Evolutionary conservation across 2,888 invertebrate species (phyloP).

Genomic region (Lucinisca nassula): DNA sequence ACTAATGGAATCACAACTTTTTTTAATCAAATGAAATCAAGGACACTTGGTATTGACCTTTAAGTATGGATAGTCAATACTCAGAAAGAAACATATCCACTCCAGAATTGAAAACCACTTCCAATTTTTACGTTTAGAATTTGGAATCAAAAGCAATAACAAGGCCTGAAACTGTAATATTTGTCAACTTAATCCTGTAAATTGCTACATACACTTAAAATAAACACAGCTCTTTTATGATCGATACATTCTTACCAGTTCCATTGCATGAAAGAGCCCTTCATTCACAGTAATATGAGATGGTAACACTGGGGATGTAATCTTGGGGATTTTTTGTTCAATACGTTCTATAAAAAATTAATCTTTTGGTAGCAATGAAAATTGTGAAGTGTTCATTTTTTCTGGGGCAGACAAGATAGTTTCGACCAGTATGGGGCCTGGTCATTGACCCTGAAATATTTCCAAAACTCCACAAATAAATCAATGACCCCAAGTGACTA

Average conservation of each 20-base stretch:
- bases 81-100: background rate
- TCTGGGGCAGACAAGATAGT: too few species aligned
- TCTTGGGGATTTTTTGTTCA: too few species aligned
- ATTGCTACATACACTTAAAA: slow-evolving; percentile 2
- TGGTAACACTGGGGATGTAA: too few species aligned
- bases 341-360: too few species aligned
- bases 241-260: slow-evolving; percentile 16
- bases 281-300: too few species aligned
- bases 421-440: too few species aligned
- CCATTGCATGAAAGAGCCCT: slow-evolving; percentile 2
- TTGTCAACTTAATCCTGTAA: background rate
- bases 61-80: background rate
- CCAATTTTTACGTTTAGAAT: background rate
- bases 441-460: too few species aligned
- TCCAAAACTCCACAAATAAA: too few species aligned
- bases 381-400: too few species aligned
- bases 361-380: too few species aligned
- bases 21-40: background rate
- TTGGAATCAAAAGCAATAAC: background rate
- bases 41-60: background rate
- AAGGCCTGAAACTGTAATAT: background rate
- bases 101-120: background rate
- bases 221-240: background rate
- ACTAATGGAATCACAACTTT: background rate
- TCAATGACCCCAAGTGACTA: too few species aligned